Base-by-base conservation (phyloP, 2,113 vertebrate species). In the Ondatra zibethicus region DNA sequence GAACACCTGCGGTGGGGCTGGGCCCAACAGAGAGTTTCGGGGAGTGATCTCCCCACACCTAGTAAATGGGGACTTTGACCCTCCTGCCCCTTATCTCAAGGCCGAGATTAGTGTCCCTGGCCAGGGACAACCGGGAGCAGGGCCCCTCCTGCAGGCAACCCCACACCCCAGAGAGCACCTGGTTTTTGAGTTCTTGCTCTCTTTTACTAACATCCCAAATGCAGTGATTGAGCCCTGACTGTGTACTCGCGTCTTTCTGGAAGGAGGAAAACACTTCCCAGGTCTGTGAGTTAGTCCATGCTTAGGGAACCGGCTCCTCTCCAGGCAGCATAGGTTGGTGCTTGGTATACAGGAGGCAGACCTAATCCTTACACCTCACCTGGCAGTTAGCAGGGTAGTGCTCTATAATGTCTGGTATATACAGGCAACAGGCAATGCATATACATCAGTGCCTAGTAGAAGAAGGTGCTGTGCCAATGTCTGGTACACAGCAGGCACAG, bases 61-160 rank as follows among this genome's bases (percentile, higher is more conserved):
- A 12, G 94, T 95, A 91, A 96, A 88, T 1, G 88, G 75, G 88
- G 96, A 97, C 97, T 97, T 93, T 97, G 97, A 92, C 95, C 93
- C 3, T 31, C 21, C 58, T 58, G 27, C 8, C 0, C 36, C 91
- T 82, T 97, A 97, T 97, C 96, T 91, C 65, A 33, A 95, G 84
- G 63, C 33, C 39, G 4, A 19, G 66, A 52, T 45, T 27, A 7
- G 77, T 0, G 0, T 39, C 36, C 45, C 76, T 27, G 39, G 42
- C 42, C 14, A 16, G 39, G 33, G 91, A 77, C 14, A 21, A 86
- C 27, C 82, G 0, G 0, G 72, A 23, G 70, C 70, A 73, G 70
- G 16, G 3, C 70, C 70, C 63, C 72, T 72, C 68, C 61, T 52
- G 39, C 39, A 63, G n/a, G 21, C 33, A 70, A 72, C 61, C 70